Base-by-base conservation (phyloP, 2,888 invertebrate genomes). In the Ichneumon xanthorius region DNA sequence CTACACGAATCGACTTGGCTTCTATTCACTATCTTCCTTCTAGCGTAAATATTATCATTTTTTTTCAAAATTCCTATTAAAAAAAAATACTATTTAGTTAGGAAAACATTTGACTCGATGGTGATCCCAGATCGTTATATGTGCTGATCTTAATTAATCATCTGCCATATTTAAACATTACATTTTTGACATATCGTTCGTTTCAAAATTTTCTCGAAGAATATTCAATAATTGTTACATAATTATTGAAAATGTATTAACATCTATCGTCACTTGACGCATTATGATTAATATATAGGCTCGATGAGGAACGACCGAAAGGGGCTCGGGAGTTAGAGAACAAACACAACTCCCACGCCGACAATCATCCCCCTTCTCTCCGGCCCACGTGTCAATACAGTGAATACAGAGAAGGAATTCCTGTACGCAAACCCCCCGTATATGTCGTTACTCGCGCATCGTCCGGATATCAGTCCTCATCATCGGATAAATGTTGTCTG, bases 391-490 rank as follows among this genome's bases (percentile, higher is more conserved):
- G 58, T 58, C 58, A 58, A 58, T 58, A 58, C 26, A 9, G 55
- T 19, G 55, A 55, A 19, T 19, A 55, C 22, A 58, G 58, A 58
- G 58, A 11, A 53, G 26, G 11, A 58, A 11, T 58, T 22, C 14
- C 58, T 61, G 58, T 30, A 26, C 26, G 58, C 58, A 30, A 61
- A 30, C n/a, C 26, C 58, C 14, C 58, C 11, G 58, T 22, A 48
- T 33, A 19, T 37, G 72, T 58, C 58, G 58, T 72, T 22, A 26
- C 55, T 37, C 58, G 55, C 37, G 37, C 53, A 70, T 40, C 22
- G 37, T 61, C 22, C 30, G 61, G 4, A 61, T 61, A 61, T 61
- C 61, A 14, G 61, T 61, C 30, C 58, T 61, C 61, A 61, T 61
- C 61, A 30, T 61, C 61, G 61, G 22, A 30, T 30, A 30, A 61